A percentile compares a stretch with the other conserved stretches of the same genome.
These are phyloP conservation scores for Pristionchus entomophagus DNA, from an alignment of 2,888 invertebrate species.

Conservation along the genomic window DNA sequence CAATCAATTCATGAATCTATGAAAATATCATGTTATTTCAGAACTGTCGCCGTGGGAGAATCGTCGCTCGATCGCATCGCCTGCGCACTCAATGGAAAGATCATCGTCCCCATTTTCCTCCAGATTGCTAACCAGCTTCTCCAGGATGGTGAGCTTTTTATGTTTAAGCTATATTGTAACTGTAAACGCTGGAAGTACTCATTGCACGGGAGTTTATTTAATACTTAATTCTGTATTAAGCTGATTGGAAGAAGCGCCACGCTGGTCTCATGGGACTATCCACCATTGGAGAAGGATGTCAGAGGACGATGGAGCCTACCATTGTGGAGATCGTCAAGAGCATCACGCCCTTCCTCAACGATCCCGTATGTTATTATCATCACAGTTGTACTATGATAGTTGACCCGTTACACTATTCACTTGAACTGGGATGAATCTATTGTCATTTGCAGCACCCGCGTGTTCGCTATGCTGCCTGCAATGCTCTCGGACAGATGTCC, in stretches of 20 bases:
- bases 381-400: too few relatives aligned
- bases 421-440: too few relatives aligned
- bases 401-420: too few relatives aligned
- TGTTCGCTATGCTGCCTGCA: slow-evolving; percentile 96
- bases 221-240: slow-evolving; percentile 66
- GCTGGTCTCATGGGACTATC: slow-evolving; percentile 99
- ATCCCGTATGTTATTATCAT: slow-evolving; percentile 87
- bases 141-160: slow-evolving; percentile 26
- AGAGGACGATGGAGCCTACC: slow-evolving; percentile 96
- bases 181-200: not conserved
- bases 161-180: not conserved
- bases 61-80: slow-evolving; percentile 95
- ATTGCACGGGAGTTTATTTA: not conserved
- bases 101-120: slow-evolving; percentile 83
- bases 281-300: slow-evolving; percentile 97
- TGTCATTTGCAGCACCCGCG: slow-evolving; percentile 85
- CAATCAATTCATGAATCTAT: not conserved
- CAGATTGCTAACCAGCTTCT: slow-evolving; percentile 42
- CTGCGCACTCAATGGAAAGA: slow-evolving; percentile 95
- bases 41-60: slow-evolving; percentile 93
- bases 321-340: slow-evolving; percentile 93
- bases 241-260: slow-evolving; percentile 82
- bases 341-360: slow-evolving; percentile 88
- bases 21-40: not conserved
- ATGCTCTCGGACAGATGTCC: slow-evolving; percentile 98